Base-by-base conservation (phyloP, 2,113 vertebrate species). In the Protobothrops flavoviridis region DNA sequence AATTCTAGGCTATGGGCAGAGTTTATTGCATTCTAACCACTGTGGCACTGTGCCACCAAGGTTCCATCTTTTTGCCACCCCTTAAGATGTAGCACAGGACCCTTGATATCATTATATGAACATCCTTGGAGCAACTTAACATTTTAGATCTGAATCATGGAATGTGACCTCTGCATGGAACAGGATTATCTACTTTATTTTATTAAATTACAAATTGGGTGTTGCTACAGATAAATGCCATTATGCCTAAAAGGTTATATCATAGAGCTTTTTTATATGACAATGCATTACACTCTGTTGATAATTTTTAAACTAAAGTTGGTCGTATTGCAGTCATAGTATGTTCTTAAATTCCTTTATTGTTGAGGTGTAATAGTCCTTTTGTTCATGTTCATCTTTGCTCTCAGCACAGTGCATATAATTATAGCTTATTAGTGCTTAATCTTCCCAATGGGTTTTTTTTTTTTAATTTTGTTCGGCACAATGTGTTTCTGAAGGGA, bases 201-300 rank as follows among this genome's bases (percentile, higher is more conserved):
- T 96, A 91, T 95, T 96, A 94, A 95, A 96, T 91, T 88, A 89
- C 91, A 85, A 95, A 89, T 95, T 96, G 94, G 95, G 96, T 95
- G 93, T 93, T 96, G 95, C 95, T 95, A 92, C 96, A 96, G 94
- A 95, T 96, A 97, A 97, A 94, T 97, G 96, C 94, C 96, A 95
- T 96, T 93, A 95, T 91, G 57, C 85, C 21, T 94, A 96, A 93
- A 96, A 97, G 94, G 96, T 96, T 96, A 94, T 96, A 96, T 95
- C 96, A 95, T 93, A 90, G 94, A 96, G 69, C 91, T 43, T 11
- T 5, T 96, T 97, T 97, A 95, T 96, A 96, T 96, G 96, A 97
- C 96, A 97, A 96, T 95, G 94, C 97, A 95, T 97, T 96, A 96
- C 93, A 96, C 92, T 95, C 96, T 97, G 96, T 96, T 97, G 96